Evolutionary conservation across 2,797 vertebrate genomes (phyloP).

Genomic region (Halcyon chelicuti): DNA sequence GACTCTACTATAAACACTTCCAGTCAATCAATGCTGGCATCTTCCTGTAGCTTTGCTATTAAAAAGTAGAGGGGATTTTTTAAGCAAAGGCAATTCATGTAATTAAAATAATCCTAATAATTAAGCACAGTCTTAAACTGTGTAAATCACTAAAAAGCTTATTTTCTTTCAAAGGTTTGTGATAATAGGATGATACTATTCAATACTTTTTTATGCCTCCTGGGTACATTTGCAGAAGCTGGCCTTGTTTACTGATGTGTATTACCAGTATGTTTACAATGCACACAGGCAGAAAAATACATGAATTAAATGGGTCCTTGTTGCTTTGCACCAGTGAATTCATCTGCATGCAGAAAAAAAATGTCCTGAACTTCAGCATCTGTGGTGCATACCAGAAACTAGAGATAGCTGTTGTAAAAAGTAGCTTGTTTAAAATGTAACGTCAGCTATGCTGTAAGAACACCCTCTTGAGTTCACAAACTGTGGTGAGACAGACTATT

Average conservation of each 20-base stretch:
- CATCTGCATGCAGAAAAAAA: background rate
- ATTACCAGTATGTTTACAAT: background rate
- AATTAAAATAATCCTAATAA: conserved; percentile 50
- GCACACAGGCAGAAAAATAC: background rate
- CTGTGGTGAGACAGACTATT: background rate
- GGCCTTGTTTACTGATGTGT: background rate
- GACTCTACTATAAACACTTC: background rate
- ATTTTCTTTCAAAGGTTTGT: conserved; percentile 23
- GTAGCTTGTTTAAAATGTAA: background rate
- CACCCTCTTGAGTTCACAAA: background rate
- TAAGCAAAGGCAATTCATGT: background rate
- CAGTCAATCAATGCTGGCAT: background rate
- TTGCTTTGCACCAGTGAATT: background rate
- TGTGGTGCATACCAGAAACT: background rate
- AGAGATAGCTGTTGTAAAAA: background rate
- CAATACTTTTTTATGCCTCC: conserved; percentile 23
- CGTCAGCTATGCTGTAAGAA: background rate
- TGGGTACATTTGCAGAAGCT: conserved; percentile 3
- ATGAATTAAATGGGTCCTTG: background rate
- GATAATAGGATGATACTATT: conserved; percentile 43
- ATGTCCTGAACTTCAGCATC: background rate
- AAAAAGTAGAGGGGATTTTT: background rate
- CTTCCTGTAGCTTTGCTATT: background rate
- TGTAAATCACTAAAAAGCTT: background rate
- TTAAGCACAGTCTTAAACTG: background rate